Evolutionary conservation across 1,140 invertebrate species (phyloP).

Genomic region (Liolophura sinensis): DNA sequence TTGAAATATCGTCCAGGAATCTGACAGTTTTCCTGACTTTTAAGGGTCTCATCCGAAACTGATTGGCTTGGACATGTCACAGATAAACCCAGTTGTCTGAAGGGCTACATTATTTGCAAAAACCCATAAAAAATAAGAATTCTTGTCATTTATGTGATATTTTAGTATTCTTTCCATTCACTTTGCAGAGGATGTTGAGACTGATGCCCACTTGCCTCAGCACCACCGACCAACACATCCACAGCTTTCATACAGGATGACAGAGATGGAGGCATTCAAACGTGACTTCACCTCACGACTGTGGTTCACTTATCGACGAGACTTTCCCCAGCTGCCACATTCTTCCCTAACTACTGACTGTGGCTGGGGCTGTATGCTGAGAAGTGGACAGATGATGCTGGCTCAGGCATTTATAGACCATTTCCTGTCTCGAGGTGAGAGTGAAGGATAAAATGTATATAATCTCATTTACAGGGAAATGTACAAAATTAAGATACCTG

Average conservation of each 20-base stretch:
- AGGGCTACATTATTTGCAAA: background rate
- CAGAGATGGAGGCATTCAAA: conserved; percentile 47
- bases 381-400: conserved; percentile 98
- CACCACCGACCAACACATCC: background rate
- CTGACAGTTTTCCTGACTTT: no score
- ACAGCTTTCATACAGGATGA: conserved; percentile 22
- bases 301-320: conserved; percentile 95
- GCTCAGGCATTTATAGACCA: conserved; percentile 81
- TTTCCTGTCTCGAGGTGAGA: conserved; percentile 59
- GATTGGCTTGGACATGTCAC: no score
- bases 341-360: conserved; percentile 83
- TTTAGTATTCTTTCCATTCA: background rate
- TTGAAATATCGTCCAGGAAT: no score
- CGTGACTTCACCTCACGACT: conserved; percentile 66
- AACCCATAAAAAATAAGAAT: background rate
- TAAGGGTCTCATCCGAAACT: no score
- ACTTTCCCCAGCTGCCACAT: conserved; percentile 83
- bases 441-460: no score
- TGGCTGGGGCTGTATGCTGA: conserved; percentile 99
- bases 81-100: no score
- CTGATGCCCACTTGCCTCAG: background rate
- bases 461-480: no score
- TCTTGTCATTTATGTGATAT: background rate
- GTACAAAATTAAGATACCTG: no score
- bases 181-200: background rate